Base-by-base conservation (phyloP, 2,888 invertebrate species). In the Limnephilus marmoratus region DNA sequence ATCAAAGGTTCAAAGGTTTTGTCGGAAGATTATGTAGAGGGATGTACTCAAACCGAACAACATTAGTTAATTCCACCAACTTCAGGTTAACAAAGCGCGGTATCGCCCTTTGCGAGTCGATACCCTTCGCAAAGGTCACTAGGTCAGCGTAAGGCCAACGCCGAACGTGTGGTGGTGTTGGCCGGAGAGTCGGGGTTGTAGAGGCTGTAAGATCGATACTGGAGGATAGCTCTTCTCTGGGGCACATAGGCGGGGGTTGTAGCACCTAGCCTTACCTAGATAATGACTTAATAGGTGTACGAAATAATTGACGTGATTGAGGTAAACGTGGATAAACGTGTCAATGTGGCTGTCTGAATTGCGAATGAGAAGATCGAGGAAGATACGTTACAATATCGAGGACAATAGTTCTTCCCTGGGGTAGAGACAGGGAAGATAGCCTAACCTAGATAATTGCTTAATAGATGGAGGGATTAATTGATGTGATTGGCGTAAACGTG, bases 41-140 rank as follows among this genome's bases (percentile, higher is more conserved):
- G 11, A 53, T 53, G 53, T 4, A 68, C 24, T 68, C 24, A 24
- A 68, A 68, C 4, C 68, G 24, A 7, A 68, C 18, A 68, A n/a
- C n/a, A 68, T 68, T 68, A 68, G 24, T 68, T n/a, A 24, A n/a
- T n/a, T 68, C 24, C 9, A 68, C 24, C 9, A 68, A 9, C 68
- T 68, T 24, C 18, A 68, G 7, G 68, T 68, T 68, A 68, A 68
- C 68, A 68, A 68, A 68, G 68, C 68, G 24, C 24, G 24, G 68
- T n/a, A 24, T 13, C 53, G 68, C 87, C 86, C 87, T 87, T 68
- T 68, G 49, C 49, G 68, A 9, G 53, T 95, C 94, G 94, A 94
- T 80, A 81, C 80, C 81, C 94, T 93, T 94, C 93, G 34, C 29
- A 90, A 90, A 90, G 82, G 90, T 90, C 82, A 90, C 31, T 90